Conservation (phyloP, 2,113 vertebrate species). For the Ornithorhynchus anatinus region DNA sequence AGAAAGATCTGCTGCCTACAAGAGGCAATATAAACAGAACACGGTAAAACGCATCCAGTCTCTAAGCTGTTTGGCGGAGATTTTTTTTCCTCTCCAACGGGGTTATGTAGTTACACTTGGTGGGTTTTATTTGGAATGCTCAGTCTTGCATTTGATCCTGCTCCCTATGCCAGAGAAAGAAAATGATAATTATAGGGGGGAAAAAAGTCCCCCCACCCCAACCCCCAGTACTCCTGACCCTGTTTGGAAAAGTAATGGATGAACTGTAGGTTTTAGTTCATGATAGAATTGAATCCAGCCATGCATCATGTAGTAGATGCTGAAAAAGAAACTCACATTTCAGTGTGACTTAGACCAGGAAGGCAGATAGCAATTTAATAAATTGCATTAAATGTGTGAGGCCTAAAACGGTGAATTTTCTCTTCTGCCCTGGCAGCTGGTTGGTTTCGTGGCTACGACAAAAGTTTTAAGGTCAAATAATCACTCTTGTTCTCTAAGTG, state of each 20-base stretch:
- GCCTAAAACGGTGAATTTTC: background rate
- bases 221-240: background rate
- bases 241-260: rapidly evolving
- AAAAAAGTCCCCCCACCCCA: background rate
- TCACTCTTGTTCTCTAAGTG: background rate
- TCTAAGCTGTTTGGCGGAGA: too few relatives aligned
- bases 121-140: background rate
- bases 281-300: rapidly evolving
- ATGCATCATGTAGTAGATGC: background rate
- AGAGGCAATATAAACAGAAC: too few relatives aligned
- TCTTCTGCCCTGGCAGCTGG: background rate
- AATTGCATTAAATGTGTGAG: background rate
- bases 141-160: slow-evolving; percentile 6
- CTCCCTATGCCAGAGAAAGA: slow-evolving; percentile 6
- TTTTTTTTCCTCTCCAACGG: too few relatives aligned
- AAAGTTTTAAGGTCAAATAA: slow-evolving; percentile 11
- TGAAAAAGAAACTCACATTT: rapidly evolving
- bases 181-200: too few relatives aligned
- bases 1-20: too few relatives aligned
- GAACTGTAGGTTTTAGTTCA: rapidly evolving
- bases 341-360: background rate
- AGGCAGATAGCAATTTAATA: slow-evolving; percentile 2
- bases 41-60: too few relatives aligned
- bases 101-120: slow-evolving; percentile 1
- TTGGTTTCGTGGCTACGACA: background rate